phyloP scores from a whole-genome alignment of 2,888 invertebrate species.

The Caradrina clavipalpis region DNA sequence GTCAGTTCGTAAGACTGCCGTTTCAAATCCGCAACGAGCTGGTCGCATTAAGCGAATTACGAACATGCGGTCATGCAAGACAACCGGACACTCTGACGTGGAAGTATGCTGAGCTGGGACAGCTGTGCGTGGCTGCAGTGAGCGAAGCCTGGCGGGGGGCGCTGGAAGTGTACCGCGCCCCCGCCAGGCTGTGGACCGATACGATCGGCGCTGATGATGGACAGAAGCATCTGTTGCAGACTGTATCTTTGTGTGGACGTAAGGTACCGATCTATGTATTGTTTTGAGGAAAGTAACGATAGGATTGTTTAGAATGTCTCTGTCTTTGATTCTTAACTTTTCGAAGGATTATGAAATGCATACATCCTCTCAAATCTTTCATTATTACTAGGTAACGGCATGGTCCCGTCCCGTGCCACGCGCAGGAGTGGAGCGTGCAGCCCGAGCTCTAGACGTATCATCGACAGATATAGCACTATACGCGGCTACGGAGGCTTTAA shows the following conservation, averaged over 20 bases:
- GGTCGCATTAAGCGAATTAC: constrained; percentile 78
- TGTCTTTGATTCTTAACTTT: too few relatives aligned
- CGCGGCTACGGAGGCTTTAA: constrained; percentile 92
- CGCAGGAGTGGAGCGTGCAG: constrained; percentile 90
- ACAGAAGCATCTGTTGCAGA: constrained; percentile 90
- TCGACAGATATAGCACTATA: constrained; percentile 92
- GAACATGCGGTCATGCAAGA: constrained; percentile 76
- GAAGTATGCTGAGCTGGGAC: constrained; percentile 84
- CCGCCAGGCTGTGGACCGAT: constrained; percentile 88
- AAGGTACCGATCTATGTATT: constrained; percentile 81
- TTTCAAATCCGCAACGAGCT: constrained; percentile 79
- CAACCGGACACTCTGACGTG: constrained; percentile 82
- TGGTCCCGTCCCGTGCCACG: constrained; percentile 93
- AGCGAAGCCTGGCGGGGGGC: constrained; percentile 78
- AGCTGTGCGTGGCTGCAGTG: constrained; percentile 80
- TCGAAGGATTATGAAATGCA: too few relatives aligned
- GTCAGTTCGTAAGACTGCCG: constrained; percentile 77
- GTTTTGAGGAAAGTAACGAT: not conserved
- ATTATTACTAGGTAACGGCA: constrained; percentile 89
- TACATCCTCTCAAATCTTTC: too few relatives aligned
- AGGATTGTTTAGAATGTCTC: not conserved
- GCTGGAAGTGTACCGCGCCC: constrained; percentile 81
- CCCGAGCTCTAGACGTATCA: constrained; percentile 91
- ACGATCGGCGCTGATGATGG: constrained; percentile 90
- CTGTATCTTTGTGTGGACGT: constrained; percentile 93